phyloP scores from a whole-genome alignment of 2,113 vertebrate genomes.

The Etia nguti region DNA sequence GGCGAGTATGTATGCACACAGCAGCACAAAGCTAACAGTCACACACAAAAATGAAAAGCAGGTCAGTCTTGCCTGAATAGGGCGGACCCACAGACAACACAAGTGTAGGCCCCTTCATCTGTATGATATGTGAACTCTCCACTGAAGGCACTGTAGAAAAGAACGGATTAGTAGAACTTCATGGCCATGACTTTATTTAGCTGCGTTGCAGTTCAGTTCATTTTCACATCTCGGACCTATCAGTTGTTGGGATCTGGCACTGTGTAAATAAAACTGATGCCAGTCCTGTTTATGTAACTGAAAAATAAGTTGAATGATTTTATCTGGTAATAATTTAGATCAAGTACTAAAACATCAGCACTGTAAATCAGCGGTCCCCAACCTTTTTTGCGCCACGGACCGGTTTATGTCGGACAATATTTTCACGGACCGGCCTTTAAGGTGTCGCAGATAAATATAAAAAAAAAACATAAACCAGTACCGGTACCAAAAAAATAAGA shows the following conservation, averaged over 20 bases:
- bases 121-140: conserved; percentile 85
- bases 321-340: neutral
- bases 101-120: conserved; percentile 86
- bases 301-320: neutral
- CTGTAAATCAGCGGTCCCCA: too few relatives aligned
- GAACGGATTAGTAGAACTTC: neutral
- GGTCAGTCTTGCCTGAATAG: conserved; percentile 82
- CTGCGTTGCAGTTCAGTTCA: fast-evolving
- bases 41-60: neutral
- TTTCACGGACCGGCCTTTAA: too few relatives aligned
- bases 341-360: fast-evolving
- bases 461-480: too few relatives aligned
- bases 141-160: conserved; percentile 83
- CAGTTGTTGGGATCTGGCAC: neutral
- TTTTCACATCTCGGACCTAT: neutral
- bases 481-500: too few relatives aligned
- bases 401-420: too few relatives aligned
- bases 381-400: too few relatives aligned
- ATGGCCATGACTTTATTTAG: neutral
- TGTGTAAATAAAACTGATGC: neutral
- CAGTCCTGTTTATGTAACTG: fast-evolving
- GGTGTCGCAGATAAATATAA: too few relatives aligned
- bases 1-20: fast-evolving
- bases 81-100: conserved; percentile 85
- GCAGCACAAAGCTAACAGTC: neutral